These are phyloP conservation scores for Camelus dromedarius DNA, from an alignment of 2,113 vertebrate genomes.

Conservation along the genomic window DNA sequence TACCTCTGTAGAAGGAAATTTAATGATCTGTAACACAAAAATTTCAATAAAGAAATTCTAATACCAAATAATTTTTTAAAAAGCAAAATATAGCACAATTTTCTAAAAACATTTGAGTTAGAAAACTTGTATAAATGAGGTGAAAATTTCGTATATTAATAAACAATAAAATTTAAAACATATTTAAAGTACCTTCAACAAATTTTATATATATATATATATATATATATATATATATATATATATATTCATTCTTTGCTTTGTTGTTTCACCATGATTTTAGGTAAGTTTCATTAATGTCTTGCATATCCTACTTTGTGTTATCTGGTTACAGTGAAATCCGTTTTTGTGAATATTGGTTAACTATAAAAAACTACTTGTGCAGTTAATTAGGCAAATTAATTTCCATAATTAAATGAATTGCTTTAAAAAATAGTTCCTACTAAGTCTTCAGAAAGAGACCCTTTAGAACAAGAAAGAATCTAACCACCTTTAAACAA, in stretches of 20 bases:
- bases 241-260: neutral
- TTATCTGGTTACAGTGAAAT: neutral
- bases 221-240: neutral
- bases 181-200: neutral
- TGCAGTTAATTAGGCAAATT: neutral
- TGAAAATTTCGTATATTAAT: neutral
- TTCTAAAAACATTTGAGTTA: neutral
- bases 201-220: neutral
- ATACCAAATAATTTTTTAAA: neutral
- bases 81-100: neutral
- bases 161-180: neutral
- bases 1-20: neutral
- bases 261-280: neutral
- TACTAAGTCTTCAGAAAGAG: neutral
- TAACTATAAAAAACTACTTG: constrained; percentile 42
- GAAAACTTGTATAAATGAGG: neutral
- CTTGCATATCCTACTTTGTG: neutral
- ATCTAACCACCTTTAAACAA: neutral
- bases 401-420: constrained; percentile 48
- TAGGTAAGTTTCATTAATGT: neutral
- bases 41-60: neutral
- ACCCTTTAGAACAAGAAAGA: constrained; percentile 9
- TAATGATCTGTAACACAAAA: neutral
- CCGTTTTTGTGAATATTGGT: neutral
- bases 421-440: constrained; percentile 2